phyloP scores from a whole-genome alignment of 2,113 vertebrate species.

The Addax nasomaculatus region DNA sequence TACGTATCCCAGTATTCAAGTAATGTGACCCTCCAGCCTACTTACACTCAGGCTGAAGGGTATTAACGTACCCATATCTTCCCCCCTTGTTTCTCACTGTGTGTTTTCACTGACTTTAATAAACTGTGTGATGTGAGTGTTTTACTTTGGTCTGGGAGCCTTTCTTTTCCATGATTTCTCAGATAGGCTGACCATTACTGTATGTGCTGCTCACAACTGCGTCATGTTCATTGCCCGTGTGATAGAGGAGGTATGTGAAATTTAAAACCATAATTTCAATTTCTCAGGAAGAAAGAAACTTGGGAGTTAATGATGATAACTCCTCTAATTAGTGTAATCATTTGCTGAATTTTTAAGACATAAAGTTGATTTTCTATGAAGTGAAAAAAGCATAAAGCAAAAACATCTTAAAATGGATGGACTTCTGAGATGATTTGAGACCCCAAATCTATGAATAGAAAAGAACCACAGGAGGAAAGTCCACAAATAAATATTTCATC shows the following conservation, averaged over 20 bases:
- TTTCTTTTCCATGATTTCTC: background rate
- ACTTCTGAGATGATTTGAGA: background rate
- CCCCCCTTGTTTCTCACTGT: background rate
- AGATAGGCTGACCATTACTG: background rate
- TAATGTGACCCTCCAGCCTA: background rate
- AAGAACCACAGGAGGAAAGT: background rate
- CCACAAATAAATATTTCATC: background rate
- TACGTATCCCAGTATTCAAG: background rate
- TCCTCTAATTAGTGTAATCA: background rate
- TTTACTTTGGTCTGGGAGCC: background rate
- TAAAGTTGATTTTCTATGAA: background rate
- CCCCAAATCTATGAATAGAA: background rate
- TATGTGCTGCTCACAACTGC: background rate
- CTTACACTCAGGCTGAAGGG: background rate
- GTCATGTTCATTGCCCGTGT: background rate
- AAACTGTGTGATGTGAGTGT: background rate
- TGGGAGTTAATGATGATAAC: background rate
- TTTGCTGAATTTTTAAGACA: background rate
- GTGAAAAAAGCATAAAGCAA: background rate
- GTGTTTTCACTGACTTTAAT: background rate
- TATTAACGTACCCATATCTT: background rate
- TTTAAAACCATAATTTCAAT: background rate
- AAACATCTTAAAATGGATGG: background rate
- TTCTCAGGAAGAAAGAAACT: background rate
- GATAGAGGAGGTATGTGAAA: background rate